These are phyloP conservation scores for Paradoxurus hermaphroditus DNA, from an alignment of 2,113 vertebrate genomes.

Conservation along the genomic window DNA sequence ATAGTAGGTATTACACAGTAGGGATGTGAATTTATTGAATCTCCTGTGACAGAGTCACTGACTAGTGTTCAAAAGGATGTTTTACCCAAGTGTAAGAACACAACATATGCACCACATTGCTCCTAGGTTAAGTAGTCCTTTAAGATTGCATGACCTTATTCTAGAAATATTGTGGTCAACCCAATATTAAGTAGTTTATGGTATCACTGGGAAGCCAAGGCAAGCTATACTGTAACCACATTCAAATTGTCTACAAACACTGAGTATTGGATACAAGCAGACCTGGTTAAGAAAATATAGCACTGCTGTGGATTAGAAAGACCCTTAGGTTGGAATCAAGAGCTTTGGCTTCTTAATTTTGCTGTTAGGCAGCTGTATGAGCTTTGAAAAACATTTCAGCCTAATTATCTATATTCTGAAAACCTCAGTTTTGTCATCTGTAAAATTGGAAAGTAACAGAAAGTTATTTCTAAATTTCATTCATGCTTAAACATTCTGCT, in stretches of 20 bases:
- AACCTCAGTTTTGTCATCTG: not conserved
- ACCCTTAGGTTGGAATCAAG: not conserved
- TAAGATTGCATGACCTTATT: not conserved
- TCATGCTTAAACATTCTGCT: not conserved
- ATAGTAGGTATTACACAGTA: not conserved
- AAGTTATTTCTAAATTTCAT: not conserved
- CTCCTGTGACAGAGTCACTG: not conserved
- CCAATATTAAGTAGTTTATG: not conserved
- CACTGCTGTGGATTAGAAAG: not conserved
- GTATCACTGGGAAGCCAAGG: not conserved
- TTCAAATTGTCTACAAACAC: not conserved
- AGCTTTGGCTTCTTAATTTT: not conserved
- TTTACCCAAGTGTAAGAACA: not conserved
- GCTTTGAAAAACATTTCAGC: slow-evolving; percentile 9
- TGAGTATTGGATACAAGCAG: not conserved
- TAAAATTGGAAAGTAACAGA: not conserved
- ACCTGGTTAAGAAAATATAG: not conserved
- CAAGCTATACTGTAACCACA: not conserved
- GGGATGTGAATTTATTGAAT: not conserved
- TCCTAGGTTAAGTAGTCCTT: not conserved
- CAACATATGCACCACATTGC: not conserved
- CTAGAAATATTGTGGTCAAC: not conserved
- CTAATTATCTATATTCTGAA: not conserved
- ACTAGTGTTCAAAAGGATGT: not conserved
- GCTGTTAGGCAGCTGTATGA: not conserved